Conservation (phyloP, 2,888 invertebrate species). For the Sceliomorpha sp. region DNA sequence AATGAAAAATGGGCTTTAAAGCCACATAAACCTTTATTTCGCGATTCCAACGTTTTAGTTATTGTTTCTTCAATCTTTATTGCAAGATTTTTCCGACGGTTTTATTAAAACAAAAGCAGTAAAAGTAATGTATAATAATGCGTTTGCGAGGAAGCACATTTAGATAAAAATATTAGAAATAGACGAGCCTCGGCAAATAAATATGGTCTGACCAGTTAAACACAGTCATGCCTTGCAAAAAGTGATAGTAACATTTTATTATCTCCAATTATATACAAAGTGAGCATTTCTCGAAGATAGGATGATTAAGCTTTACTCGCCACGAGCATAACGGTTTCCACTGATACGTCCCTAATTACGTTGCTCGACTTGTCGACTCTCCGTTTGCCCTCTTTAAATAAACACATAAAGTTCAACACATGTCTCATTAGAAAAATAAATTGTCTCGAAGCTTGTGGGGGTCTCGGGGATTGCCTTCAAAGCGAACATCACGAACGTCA, state of each 20-base stretch:
- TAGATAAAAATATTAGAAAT: slow-evolving; percentile 4
- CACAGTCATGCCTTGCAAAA: slow-evolving; percentile 6
- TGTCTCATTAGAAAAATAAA: slow-evolving; percentile 53
- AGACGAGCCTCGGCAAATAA: slow-evolving; percentile 14
- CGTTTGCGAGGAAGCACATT: too few relatives aligned
- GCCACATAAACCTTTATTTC: too few relatives aligned
- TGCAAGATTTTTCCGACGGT: too few relatives aligned
- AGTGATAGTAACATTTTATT: slow-evolving; percentile 34
- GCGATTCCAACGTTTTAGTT: too few relatives aligned
- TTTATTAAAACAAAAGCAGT: too few relatives aligned
- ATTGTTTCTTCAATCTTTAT: too few relatives aligned
- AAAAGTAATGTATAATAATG: too few relatives aligned
- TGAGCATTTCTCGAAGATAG: slow-evolving; percentile 28
- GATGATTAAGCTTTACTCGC: slow-evolving; percentile 46
- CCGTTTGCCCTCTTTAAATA: slow-evolving; percentile 53
- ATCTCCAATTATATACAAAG: slow-evolving; percentile 45
- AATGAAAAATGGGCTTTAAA: too few relatives aligned
- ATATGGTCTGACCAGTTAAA: background rate
- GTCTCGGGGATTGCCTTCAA: slow-evolving; percentile 40
- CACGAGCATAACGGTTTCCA: slow-evolving; percentile 49
- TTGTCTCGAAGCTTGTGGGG: slow-evolving; percentile 39
- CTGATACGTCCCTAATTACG: slow-evolving; percentile 52
- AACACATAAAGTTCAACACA: slow-evolving; percentile 45
- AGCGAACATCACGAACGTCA: slow-evolving; percentile 45
- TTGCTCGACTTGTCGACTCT: slow-evolving; percentile 48